Conservation (phyloP, 1,140 invertebrate genomes). For the Lithobius niger region DNA sequence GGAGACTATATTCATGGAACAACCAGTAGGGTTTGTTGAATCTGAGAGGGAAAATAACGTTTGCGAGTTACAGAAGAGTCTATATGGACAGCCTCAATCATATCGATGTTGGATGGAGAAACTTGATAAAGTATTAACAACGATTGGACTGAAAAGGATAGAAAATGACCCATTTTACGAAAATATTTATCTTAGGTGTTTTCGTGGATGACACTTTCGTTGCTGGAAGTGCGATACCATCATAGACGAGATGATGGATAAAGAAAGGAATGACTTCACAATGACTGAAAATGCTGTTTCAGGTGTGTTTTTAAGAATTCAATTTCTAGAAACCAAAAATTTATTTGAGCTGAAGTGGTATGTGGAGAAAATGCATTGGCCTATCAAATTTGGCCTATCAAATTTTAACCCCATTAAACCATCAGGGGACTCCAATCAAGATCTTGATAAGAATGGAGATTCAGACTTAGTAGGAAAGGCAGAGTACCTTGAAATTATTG, state of each 20-base stretch:
- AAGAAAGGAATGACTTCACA: conserved; percentile 20
- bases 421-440: conserved; percentile 23
- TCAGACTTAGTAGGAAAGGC: conserved; percentile 12
- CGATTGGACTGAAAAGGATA: conserved; percentile 26
- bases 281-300: conserved; percentile 17
- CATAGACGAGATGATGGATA: conserved; percentile 14
- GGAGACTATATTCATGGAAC: conserved; percentile 18
- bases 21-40: conserved; percentile 16
- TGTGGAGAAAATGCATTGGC: conserved; percentile 24
- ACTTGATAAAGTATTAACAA: conserved; percentile 29
- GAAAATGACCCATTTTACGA: conserved; percentile 25
- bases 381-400: conserved; percentile 24
- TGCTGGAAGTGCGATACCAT: conserved; percentile 16
- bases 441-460: neutral
- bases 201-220: conserved; percentile 38
- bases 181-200: conserved; percentile 25
- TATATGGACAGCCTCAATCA: conserved; percentile 25
- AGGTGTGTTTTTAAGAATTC: conserved; percentile 21
- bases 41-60: conserved; percentile 10
- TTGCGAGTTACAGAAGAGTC: conserved; percentile 30
- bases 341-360: conserved; percentile 24
- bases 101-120: conserved; percentile 20
- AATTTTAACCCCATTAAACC: conserved; percentile 21
- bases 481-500: conserved; percentile 28
- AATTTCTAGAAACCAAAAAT: conserved; percentile 18